Evolutionary conservation across 2,797 vertebrate genomes (phyloP).

Genomic region (Phrynocephalus vlangalii): DNA sequence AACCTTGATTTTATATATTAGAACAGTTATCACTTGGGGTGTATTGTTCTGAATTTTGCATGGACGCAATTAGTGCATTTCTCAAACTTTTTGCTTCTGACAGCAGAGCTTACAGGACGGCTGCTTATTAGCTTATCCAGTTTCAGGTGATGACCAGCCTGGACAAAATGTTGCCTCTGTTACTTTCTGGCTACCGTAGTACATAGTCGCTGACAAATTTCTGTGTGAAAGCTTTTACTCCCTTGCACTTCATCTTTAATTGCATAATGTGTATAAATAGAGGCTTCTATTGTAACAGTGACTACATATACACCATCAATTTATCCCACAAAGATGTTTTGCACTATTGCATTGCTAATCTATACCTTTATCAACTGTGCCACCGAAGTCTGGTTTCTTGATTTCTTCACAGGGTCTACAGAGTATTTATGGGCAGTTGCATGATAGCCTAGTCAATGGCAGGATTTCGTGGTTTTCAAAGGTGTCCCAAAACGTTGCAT

Average conservation of each 20-base stretch:
- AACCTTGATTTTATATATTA: background rate
- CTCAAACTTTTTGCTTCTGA: constrained; percentile 46
- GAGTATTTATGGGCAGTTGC: background rate
- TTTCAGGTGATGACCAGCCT: constrained; percentile 46
- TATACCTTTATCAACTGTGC: constrained; percentile 35
- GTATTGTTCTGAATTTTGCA: constrained; percentile 9
- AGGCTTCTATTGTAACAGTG: constrained; percentile 59
- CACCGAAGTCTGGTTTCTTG: constrained; percentile 38
- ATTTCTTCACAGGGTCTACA: background rate
- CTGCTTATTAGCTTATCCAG: constrained; percentile 45
- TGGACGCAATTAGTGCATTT: constrained; percentile 48
- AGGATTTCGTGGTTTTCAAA: background rate
- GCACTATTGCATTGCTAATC: constrained; percentile 40
- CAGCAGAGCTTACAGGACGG: constrained; percentile 50
- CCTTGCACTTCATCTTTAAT: constrained; percentile 65
- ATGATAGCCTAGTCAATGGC: background rate
- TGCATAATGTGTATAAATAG: constrained; percentile 45
- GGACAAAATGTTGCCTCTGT: constrained; percentile 39
- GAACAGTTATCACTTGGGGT: background rate
- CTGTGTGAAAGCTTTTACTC: constrained; percentile 70
- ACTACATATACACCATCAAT: constrained; percentile 37
- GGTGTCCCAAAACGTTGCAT: background rate
- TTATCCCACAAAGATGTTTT: constrained; percentile 51
- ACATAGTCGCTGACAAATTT: constrained; percentile 61
- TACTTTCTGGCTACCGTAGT: constrained; percentile 54